A percentile compares a stretch with the other conserved stretches of the same genome.
Evolutionary conservation across 1,140 invertebrate genomes (phyloP).

Genomic region (Drosophila teissieri): DNA sequence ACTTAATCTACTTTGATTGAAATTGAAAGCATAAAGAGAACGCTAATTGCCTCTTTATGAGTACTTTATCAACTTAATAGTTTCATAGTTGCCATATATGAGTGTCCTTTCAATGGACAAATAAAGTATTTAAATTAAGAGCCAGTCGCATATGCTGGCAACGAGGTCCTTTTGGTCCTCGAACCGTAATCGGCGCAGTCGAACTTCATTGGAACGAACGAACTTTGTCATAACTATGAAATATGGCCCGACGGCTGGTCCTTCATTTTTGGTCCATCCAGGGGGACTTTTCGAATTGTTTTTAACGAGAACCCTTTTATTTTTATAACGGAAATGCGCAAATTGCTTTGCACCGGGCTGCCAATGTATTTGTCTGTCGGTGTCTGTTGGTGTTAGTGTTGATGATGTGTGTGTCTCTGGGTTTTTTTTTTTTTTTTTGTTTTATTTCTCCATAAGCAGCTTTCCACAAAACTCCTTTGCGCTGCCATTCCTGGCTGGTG

Average conservation of each 20-base stretch:
- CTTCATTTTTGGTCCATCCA: conserved; percentile 46
- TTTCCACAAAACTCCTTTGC: conserved; percentile 60
- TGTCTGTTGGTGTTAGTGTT: conserved; percentile 9
- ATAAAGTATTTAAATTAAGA: background rate
- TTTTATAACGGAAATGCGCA: conserved; percentile 81
- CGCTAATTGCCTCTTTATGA: too few relatives aligned
- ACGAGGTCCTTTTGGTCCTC: conserved; percentile 1
- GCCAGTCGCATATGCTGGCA: conserved; percentile 2
- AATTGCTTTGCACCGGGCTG: conserved; percentile 78
- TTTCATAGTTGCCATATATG: too few relatives aligned
- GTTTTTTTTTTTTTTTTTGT: conserved; percentile 58
- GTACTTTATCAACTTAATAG: too few relatives aligned
- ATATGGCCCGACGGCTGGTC: conserved; percentile 52
- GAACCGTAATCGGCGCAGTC: conserved; percentile 25
- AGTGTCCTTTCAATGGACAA: too few relatives aligned
- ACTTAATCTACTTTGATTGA: background rate
- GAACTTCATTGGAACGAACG: conserved; percentile 62
- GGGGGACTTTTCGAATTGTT: conserved; percentile 64
- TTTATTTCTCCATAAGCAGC: conserved; percentile 77
- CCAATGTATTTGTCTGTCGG: conserved; percentile 60
- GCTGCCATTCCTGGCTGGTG: conserved; percentile 29
- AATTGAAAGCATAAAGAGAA: too few relatives aligned
- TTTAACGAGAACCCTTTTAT: conserved; percentile 79
- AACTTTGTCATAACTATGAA: conserved; percentile 76
- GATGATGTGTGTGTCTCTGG: conserved; percentile 59